A percentile compares a stretch with the other conserved stretches of the same genome.
These are phyloP conservation scores for Myathropa florea DNA, from an alignment of 2,888 invertebrate genomes.

Conservation along the genomic window DNA sequence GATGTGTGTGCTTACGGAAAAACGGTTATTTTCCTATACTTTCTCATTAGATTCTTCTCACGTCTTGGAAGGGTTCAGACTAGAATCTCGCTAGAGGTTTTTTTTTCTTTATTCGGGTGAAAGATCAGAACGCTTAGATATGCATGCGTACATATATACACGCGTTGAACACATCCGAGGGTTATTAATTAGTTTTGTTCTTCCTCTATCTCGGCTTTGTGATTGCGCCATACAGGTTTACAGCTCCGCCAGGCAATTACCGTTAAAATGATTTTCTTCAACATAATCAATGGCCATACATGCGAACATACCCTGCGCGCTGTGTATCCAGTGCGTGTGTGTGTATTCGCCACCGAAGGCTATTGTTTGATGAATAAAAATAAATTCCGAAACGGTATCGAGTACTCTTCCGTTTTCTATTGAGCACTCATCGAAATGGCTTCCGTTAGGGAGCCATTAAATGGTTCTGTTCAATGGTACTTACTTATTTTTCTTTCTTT, in stretches of 20 bases:
- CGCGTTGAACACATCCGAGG: conserved; percentile 39
- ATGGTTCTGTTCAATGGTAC: conserved; percentile 11
- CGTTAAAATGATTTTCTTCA: conserved; percentile 50
- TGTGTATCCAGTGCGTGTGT: background rate
- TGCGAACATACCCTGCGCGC: background rate
- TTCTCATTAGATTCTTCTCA: conserved; percentile 4
- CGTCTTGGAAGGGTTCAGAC: conserved; percentile 22
- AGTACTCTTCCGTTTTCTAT: conserved; percentile 51
- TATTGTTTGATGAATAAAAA: background rate
- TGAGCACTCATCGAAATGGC: conserved; percentile 34
- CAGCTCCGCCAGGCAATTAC: conserved; percentile 41
- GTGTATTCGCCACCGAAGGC: background rate
- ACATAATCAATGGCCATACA: conserved; percentile 18
- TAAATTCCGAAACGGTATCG: conserved; percentile 38
- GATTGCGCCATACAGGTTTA: conserved; percentile 28
- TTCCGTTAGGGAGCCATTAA: conserved; percentile 27
- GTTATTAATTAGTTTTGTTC: conserved; percentile 60
- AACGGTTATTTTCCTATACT: conserved; percentile 43
- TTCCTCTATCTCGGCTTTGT: conserved; percentile 16
- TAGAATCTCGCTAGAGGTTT: background rate
- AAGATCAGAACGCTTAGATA: conserved; percentile 21
- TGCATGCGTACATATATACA: conserved; percentile 5
- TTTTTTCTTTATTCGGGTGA: conserved; percentile 5
- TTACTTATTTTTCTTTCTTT: background rate
- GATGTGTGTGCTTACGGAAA: conserved; percentile 27